phyloP scores from a whole-genome alignment of 37 sponge, comb jelly and placozoan species.

The Haliclona indistincta region DNA sequence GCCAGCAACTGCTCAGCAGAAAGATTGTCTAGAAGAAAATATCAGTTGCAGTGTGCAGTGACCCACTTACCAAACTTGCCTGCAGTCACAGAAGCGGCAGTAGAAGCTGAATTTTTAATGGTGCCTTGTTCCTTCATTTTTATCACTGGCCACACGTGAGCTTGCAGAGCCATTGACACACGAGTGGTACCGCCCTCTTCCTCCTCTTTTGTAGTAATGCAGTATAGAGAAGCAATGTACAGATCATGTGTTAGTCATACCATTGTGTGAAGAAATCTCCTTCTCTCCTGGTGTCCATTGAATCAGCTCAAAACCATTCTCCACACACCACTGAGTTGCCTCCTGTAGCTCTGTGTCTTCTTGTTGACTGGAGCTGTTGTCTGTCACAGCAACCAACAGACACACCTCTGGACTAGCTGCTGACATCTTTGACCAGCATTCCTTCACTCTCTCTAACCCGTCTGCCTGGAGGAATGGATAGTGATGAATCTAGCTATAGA shows the following conservation, averaged over 20 bases:
- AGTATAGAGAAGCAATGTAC: no score
- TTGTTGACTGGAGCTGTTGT: not conserved
- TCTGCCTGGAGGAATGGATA: not conserved
- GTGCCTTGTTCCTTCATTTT: slow-evolving; percentile 21
- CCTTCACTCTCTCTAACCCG: slow-evolving; percentile 8
- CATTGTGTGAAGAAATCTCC: no score
- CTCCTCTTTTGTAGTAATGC: no score
- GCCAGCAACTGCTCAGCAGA: slow-evolving; percentile 13
- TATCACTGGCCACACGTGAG: slow-evolving; percentile 79
- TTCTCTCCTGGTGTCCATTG: slow-evolving; percentile 32
- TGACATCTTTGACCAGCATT: not conserved
- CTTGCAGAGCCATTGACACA: slow-evolving; percentile 68
- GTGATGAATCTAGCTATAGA: not conserved
- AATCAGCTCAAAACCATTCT: slow-evolving; percentile 61
- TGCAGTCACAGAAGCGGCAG: slow-evolving; percentile 6
- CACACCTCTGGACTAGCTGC: slow-evolving; percentile 12
- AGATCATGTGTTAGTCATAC: no score
- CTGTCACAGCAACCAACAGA: slow-evolving; percentile 35
- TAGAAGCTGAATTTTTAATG: no score
- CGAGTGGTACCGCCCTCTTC: slow-evolving; percentile 37
- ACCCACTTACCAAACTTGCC: not conserved
- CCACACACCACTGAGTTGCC: slow-evolving; percentile 64
- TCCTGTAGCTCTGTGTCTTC: slow-evolving; percentile 1
- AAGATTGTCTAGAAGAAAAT: not conserved
- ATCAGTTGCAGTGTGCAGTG: not conserved